phyloP scores from a whole-genome alignment of 2,113 vertebrate species.

The Caloenas nicobarica region DNA sequence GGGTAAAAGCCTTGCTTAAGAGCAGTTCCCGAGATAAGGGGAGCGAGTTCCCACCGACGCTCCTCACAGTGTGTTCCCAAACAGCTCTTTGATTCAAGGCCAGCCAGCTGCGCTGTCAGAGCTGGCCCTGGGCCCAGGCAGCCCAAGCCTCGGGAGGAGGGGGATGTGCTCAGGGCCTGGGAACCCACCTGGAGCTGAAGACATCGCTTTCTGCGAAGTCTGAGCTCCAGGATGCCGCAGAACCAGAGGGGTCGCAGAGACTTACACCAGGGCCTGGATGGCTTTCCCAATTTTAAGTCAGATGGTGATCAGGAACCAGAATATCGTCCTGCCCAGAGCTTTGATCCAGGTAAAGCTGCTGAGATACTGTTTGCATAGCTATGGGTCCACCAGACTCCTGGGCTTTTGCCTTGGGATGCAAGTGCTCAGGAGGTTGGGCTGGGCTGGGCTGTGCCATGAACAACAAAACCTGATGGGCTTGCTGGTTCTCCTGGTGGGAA shows the following conservation, averaged over 20 bases:
- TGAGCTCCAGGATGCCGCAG: background rate
- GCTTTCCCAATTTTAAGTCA: background rate
- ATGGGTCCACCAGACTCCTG: background rate
- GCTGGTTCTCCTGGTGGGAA: background rate
- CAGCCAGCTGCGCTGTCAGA: constrained; percentile 48
- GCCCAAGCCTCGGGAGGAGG: background rate
- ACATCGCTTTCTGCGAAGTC: background rate
- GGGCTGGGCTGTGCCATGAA: background rate
- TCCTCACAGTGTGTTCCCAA: constrained; percentile 48
- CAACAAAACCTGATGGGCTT: background rate
- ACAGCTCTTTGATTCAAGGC: constrained; percentile 49
- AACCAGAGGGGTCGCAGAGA: rapidly evolving
- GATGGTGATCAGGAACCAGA: background rate
- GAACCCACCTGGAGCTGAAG: background rate
- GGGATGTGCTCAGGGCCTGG: background rate
- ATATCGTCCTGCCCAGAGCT: background rate
- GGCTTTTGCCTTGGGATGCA: background rate
- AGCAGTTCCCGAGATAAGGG: background rate
- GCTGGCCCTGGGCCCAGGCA: constrained; percentile 35
- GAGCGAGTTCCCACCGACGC: background rate
- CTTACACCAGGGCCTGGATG: background rate
- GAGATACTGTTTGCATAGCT: background rate
- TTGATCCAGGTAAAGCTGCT: background rate
- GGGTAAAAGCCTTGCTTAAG: background rate
- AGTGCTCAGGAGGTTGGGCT: background rate